These are phyloP conservation scores for Auanema freiburgensis DNA, from an alignment of 2,888 invertebrate genomes.

Conservation along the genomic window DNA sequence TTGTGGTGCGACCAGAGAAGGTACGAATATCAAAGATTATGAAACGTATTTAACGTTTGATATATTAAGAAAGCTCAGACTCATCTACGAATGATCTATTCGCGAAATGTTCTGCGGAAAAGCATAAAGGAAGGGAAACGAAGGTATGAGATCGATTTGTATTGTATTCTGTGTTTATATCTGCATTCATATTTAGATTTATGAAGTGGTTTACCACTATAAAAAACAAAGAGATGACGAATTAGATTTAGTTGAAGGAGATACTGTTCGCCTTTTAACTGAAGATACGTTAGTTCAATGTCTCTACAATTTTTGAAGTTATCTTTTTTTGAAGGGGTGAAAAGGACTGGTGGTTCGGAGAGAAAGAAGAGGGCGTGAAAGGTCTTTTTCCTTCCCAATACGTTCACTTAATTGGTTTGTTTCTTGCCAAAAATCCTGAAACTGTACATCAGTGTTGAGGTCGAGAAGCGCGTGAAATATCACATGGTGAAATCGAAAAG, in stretches of 20 bases:
- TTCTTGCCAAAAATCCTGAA: not conserved
- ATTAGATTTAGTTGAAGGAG: conserved; percentile 1
- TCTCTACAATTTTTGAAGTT: too few species aligned
- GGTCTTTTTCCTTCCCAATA: conserved; percentile 15
- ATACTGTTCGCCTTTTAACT: not conserved
- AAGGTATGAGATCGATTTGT: too few species aligned
- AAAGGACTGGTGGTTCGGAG: conserved; percentile 17
- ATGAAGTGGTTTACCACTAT: not conserved
- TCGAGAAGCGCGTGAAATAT: not conserved
- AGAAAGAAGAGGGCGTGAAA: conserved; percentile 14
- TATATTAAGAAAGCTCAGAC: too few species aligned
- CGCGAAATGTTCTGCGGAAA: too few species aligned
- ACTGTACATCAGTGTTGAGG: not conserved
- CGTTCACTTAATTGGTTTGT: conserved; percentile 14
- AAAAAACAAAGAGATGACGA: not conserved
- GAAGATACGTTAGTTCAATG: not conserved
- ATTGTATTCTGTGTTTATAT: too few species aligned
- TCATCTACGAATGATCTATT: too few species aligned
- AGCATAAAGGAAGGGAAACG: too few species aligned
- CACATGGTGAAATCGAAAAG: not conserved
- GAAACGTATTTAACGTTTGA: too few species aligned
- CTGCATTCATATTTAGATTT: not conserved
- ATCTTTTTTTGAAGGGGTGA: conserved; percentile 9
- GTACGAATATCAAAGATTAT: too few species aligned
- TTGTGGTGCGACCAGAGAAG: too few species aligned